phyloP scores from a whole-genome alignment of 2,888 invertebrate species.

The Limnephilus rhombicus region DNA sequence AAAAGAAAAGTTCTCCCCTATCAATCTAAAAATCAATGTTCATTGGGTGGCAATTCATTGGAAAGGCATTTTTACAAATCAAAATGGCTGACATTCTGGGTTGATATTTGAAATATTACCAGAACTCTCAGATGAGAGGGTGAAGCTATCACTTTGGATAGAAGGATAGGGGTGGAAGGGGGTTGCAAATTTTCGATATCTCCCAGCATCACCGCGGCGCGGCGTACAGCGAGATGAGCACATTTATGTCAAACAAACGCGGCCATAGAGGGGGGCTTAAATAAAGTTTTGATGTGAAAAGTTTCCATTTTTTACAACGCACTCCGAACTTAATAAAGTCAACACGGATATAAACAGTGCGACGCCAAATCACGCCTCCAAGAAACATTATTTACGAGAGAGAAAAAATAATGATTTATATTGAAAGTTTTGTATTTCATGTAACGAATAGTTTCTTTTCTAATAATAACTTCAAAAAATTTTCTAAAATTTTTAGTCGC shows the following conservation, averaged over 20 bases:
- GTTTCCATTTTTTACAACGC: slow-evolving; percentile 73
- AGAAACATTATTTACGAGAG: not conserved
- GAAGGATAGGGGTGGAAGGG: slow-evolving; percentile 41
- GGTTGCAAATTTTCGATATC: slow-evolving; percentile 62
- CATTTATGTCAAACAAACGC: slow-evolving; percentile 67
- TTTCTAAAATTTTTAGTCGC: not conserved
- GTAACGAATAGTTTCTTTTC: not conserved
- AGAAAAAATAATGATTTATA: not conserved
- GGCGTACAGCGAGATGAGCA: slow-evolving; percentile 61
- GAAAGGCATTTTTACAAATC: slow-evolving; percentile 41
- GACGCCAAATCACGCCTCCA: slow-evolving; percentile 51
- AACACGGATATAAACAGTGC: slow-evolving; percentile 65
- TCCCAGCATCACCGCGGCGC: slow-evolving; percentile 40
- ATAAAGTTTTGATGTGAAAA: slow-evolving; percentile 80
- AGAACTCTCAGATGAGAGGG: slow-evolving; percentile 34
- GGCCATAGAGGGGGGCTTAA: slow-evolving; percentile 66
- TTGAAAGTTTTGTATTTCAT: not conserved
- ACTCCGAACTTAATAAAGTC: slow-evolving; percentile 65
- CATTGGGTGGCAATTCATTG: slow-evolving; percentile 44
- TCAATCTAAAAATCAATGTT: slow-evolving; percentile 36
- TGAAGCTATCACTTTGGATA: slow-evolving; percentile 17
- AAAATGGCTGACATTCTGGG: slow-evolving; percentile 46
- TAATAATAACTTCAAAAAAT: not conserved
- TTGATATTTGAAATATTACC: slow-evolving; percentile 45
- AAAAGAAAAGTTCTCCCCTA: not conserved